Base-by-base conservation (phyloP, 2,888 invertebrate species). In the Trachelus iudaicus region DNA sequence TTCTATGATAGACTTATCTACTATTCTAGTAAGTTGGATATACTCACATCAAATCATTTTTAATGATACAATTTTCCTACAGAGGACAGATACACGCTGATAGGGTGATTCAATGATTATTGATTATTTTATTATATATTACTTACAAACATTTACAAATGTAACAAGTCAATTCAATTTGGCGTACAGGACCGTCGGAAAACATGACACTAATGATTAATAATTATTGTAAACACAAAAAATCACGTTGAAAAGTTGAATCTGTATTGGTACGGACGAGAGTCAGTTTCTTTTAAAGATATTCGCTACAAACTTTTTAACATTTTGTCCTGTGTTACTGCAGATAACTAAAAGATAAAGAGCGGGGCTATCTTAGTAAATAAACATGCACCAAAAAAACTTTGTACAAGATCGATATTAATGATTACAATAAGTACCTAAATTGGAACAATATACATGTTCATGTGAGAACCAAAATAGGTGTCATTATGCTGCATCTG, bases 111-210 rank as follows among this genome's bases (percentile, higher is more conserved):
- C 80, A 83, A 81, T 83, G 84, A 84, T 89, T 87, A 86, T 86
- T 85, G 87, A 89, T 89, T 87, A 88, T 87, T 89, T 89, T 89
- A 89, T 89, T 89, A 87, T 85, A 86, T 89, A 88, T 86, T 89
- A 89, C 89, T 89, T 89, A 89, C 89, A 89, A 89, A 89, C 89
- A 89, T 89, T 89, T 89, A 89, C 89, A 89, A 89, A 89, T 89
- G 88, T 89, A 89, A 89, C 89, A 89, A 89, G 86, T 89, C 89
- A 89, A 89, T 89, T 89, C 88, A 89, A 88, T 89, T 89, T 89
- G 87, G 89, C 89, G 86, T 89, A 89, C 86, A 88, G 87, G 85
- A 89, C 87, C 86, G 83, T 89, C 85, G 79, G 85, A 85, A 87
- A 87, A 86, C 85, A 86, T 87, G 88, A 87, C 83, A 86, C 83